Evolutionary conservation across 1,140 invertebrate genomes (phyloP).

Genomic region (Drosophila virilis): DNA sequence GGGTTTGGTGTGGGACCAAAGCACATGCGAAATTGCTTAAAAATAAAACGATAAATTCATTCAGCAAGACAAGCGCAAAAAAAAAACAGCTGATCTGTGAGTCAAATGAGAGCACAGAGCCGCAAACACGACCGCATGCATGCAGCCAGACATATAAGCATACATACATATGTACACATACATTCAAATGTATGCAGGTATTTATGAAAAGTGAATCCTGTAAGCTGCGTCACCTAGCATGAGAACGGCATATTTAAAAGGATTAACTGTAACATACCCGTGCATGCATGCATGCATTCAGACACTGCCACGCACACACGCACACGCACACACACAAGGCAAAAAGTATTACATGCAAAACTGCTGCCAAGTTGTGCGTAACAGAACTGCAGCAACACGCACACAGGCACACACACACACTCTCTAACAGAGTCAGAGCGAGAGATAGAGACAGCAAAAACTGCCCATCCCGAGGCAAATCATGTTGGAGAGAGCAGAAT

Average conservation of each 20-base stretch:
- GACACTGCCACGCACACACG: slow-evolving; percentile 15
- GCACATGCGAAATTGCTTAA: slow-evolving; percentile 25
- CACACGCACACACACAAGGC: slow-evolving; percentile 9
- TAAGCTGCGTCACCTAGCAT: slow-evolving; percentile 7
- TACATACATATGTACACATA: too few relatives aligned
- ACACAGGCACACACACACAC: neutral
- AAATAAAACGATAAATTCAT: slow-evolving; percentile 28
- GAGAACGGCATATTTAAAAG: slow-evolving; percentile 30
- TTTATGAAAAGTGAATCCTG: slow-evolving; percentile 19
- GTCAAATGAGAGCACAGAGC: slow-evolving; percentile 42
- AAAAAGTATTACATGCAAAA: slow-evolving; percentile 41
- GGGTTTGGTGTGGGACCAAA: slow-evolving; percentile 23
- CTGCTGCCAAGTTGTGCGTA: slow-evolving; percentile 61
- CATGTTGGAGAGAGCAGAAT: slow-evolving; percentile 32
- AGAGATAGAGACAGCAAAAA: neutral
- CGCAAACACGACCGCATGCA: neutral
- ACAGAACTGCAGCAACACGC: slow-evolving; percentile 66
- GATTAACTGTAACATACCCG: slow-evolving; percentile 28
- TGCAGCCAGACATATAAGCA: neutral
- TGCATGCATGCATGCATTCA: slow-evolving; percentile 13
- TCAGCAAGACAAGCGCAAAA: neutral
- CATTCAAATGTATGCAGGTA: neutral
- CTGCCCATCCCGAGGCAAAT: slow-evolving; percentile 1
- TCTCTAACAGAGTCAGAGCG: neutral
- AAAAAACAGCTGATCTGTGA: slow-evolving; percentile 66